Evolutionary conservation across 2,888 invertebrate genomes (phyloP), one percentile per base, ranked within the genome.

Genomic region (Lepas anatifera): DNA sequence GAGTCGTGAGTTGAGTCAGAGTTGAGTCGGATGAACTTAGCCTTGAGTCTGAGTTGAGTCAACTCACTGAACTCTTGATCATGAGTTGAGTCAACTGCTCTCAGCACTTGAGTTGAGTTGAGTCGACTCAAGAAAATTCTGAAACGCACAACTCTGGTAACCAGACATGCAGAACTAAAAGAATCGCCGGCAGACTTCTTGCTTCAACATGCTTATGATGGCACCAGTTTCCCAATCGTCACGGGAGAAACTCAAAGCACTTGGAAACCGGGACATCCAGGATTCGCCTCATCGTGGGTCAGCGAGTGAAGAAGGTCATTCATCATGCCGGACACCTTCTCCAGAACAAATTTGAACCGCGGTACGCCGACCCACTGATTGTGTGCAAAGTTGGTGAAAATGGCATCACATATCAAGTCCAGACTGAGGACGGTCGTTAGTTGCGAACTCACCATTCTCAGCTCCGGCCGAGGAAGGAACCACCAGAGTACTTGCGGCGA

Each of bases 221-320:
- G 22, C n/a, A 43, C 3, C n/a, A 18, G 67, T 39, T 25, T 29
- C 7, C 18, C 29, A 3, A 11, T 48, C 27, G 18, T 41, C 16
- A 8, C 41, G 11, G 39, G 32, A 7, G 37, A 43, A 2, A 11
- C 32, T 18, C 63, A 43, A 43, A 46, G 48, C 8, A 37, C 27
- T 27, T 70, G 70, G 70, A 25, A 35, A 18, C 66, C 64, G 41
- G 70, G 70, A n/a, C 64, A 67, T n/a, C 70, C 66, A 11, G 41
- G 46, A 3, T 70, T 64, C 46, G 29, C 29, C 3, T 66, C 32
- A 29, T 8, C 7, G 41, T 70, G 2, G 43, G 67, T 25, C 41
- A 66, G 10, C 27, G 29, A 6, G 70, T 70, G 16, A 32, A 50
- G 46, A 41, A 41, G 16, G 25, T 27, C 1, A n/a, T 67, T 41